A percentile compares a stretch with the other conserved stretches of the same genome.
Conservation (phyloP, 2,888 invertebrate species). For the Heliconius hortense region DNA sequence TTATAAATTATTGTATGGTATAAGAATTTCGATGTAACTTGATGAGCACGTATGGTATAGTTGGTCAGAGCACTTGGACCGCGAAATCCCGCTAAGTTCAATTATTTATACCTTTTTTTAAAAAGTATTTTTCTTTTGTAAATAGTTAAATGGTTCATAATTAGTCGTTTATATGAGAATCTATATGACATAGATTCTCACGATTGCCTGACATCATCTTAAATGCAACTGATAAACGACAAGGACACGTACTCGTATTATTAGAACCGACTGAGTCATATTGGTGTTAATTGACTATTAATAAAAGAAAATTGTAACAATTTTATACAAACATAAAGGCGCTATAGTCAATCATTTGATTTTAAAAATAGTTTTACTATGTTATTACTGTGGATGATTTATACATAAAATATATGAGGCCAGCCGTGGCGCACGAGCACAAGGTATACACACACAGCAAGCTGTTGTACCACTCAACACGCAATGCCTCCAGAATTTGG, state of each 20-base stretch:
- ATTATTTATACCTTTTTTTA: too few species aligned
- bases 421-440: too few species aligned
- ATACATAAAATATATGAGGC: background rate
- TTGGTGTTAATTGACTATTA: slow-evolving; percentile 16
- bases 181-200: slow-evolving; percentile 34
- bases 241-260: slow-evolving; percentile 10
- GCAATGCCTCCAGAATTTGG: too few species aligned
- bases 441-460: too few species aligned
- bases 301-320: background rate
- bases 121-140: too few species aligned
- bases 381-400: too few species aligned
- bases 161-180: slow-evolving; percentile 23
- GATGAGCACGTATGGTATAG: too few species aligned
- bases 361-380: background rate
- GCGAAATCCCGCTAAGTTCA: too few species aligned
- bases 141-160: background rate
- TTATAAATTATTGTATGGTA: too few species aligned
- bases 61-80: too few species aligned
- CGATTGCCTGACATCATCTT: slow-evolving; percentile 28
- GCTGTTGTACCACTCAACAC: too few species aligned
- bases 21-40: too few species aligned
- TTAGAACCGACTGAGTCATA: slow-evolving; percentile 5
- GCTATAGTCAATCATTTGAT: background rate
- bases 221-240: slow-evolving; percentile 16
- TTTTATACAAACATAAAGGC: background rate